Evolutionary conservation across 2,888 invertebrate genomes (phyloP), one percentile per base, ranked within the genome.

Genomic region (Pollenia labialis): DNA sequence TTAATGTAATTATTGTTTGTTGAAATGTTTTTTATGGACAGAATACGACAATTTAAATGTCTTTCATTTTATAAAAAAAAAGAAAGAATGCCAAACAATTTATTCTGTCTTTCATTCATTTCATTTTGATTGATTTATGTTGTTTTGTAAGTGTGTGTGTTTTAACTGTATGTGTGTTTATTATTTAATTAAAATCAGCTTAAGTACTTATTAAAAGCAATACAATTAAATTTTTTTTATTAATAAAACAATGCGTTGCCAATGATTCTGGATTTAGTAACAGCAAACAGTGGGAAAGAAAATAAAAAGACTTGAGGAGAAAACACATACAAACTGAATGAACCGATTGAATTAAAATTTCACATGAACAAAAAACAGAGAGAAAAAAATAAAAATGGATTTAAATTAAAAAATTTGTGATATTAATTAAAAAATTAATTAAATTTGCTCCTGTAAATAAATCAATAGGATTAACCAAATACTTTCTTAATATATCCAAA

Each of bases 121-220:
- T 32, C 58, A 79, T 48, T 54, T 68, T 80, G 79, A 84, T 79
- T 79, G 79, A 80, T 84, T 80, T 68, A 77, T 80, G 46, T 42
- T 82, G 48, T 23, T 44, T 40, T 58, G 4, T 58, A 0, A 50
- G 0, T 66, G 14, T 23, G 12, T 54, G 3, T 12, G 3, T 12
- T 6, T 32, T 32, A 32, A 32, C 32, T 32, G 60, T 9, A 44
- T 50, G 48, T 69, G 32, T 69, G 44, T n/a, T 80, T 83, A 68
- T 68, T 68, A 84, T 80, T 84, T n/a, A 79, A 83, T 86, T 83
- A 80, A 86, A 86, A 83, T 83, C 79, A 80, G 82, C 80, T 86
- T 86, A 86, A 83, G 16, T 76, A 54, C 80, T 80, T 83, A 80
- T 81, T 76, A 74, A 68, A 79, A 79, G 40, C 68, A 79, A 74